Base-by-base conservation (phyloP, 2,797 vertebrate genomes). In the Megalops cyprinoides region DNA sequence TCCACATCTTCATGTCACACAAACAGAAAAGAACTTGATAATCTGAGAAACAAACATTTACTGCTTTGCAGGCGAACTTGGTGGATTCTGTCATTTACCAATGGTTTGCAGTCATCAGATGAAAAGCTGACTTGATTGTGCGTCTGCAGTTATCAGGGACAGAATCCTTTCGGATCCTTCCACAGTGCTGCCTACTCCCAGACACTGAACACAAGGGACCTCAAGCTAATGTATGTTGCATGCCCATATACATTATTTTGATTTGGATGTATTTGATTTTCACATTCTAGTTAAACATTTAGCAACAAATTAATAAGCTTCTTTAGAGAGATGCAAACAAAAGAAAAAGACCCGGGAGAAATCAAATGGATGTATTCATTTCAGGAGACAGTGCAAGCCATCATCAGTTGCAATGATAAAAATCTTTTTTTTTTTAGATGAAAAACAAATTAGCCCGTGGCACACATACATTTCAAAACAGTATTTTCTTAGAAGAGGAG, bases 291-390 rank as follows among this genome's bases (percentile, higher is more conserved):
- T 34, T 37, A 78, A 78, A 78, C 18, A 55, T 37, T 60, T n/a
- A 51, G 49, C 73, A 25, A 23, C 48, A 73, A 69, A 71, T 71
- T 53, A 71, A 73, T 71, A 65, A 56, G 49, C 58, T 76, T 58
- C 74, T 51, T 51, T 46, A 65, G 53, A 80, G n/a, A 80, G 46
- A 49, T 42, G 56, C 15, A 37, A 80, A 31, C 79, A 5, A 55
- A 60, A 74, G 20, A 46, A 78, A 78, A 49, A 23, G 34, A 42
- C 58, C 81, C 23, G 34, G 46, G 74, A 76, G 37, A 77, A 58
- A 67, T 25, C 15, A 58, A 77, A 77, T 46, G 74, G 44, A 49
- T 49, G 73, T 39, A 18, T 67, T 69, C 53, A 55, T 62, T 62
- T 71, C 46, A 37, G 56, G 20, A 67, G 44, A 62, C 49, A 81